phyloP scores from a whole-genome alignment of 2,888 invertebrate genomes.

The Terebella lapidaria region DNA sequence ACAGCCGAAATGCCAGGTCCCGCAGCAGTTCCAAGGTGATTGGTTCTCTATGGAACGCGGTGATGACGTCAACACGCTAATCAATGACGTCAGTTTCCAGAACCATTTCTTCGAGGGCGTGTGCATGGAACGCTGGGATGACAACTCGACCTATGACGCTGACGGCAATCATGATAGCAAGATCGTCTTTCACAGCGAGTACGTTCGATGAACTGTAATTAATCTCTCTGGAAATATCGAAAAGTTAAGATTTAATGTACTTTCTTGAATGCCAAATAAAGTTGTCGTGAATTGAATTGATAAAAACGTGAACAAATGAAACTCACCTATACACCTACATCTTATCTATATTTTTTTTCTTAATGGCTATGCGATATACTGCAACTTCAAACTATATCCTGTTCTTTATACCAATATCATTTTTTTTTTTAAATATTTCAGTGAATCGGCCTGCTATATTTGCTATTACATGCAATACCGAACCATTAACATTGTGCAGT shows the following conservation, averaged over 20 bases:
- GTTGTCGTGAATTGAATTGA: too few species aligned
- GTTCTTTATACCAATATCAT: too few species aligned
- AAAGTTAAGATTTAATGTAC: too few species aligned
- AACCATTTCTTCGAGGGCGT: slow-evolving; percentile 10
- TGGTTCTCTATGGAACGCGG: slow-evolving; percentile 37
- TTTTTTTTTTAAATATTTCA: too few species aligned
- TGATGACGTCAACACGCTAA: slow-evolving; percentile 27
- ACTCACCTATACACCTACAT: too few species aligned
- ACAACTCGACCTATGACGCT: slow-evolving; percentile 18
- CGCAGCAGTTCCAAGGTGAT: slow-evolving; percentile 25
- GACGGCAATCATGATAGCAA: slow-evolving; percentile 16
- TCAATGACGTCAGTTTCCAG: slow-evolving; percentile 20
- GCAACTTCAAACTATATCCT: too few species aligned
- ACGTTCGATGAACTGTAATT: neutral
- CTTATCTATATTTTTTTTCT: too few species aligned
- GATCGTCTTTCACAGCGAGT: slow-evolving; percentile 15
- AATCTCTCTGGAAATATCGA: too few species aligned
- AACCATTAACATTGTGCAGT: slow-evolving; percentile 28
- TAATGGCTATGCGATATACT: too few species aligned
- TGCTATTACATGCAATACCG: slow-evolving; percentile 26
- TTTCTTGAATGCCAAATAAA: too few species aligned
- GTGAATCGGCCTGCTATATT: slow-evolving; percentile 19
- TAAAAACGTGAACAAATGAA: too few species aligned
- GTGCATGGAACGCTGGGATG: slow-evolving; percentile 5
- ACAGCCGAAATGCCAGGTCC: slow-evolving; percentile 16